Base-by-base conservation (phyloP, 2,888 invertebrate genomes). In the Tolmerus cingulatus region DNA sequence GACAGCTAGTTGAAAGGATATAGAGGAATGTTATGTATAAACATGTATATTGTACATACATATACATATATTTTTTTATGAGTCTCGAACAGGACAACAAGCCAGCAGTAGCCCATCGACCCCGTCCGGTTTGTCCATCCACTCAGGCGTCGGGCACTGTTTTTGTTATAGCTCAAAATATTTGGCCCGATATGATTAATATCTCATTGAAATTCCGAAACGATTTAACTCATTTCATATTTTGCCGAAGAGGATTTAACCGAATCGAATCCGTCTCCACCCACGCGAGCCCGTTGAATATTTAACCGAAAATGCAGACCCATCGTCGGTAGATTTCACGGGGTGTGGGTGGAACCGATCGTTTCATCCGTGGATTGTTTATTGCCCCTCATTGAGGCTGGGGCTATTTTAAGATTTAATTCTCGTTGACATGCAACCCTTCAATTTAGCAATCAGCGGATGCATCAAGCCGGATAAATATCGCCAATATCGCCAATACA, bases 191-290 rank as follows among this genome's bases (percentile, higher is more conserved):
- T 78, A 78, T 78, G 78, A 78, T 78, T 78, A 78, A 78, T 78
- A 78, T 40, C 78, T 78, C 78, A 78, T 78, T 78, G 78, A 40
- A 78, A 78, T 78, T 78, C 40, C 78, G 40, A 78, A 78, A 78
- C 23, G 78, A 78, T 43, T 78, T 46, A 23, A 34, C 78, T 40
- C 40, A 78, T 78, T 78, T 78, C 37, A 40, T 78, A 78, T 78
- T 78, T 78, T 78, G 9, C 78, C 12, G 23, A 23, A 34, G 78
- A 40, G 78, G 78, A 78, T 43, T 78, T 78, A 78, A 78, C 14
- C 19, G 23, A 78, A 78, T 78, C 76, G 37, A 43, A 14, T 43
- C 5, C 78, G 23, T 23, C 23, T 12, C 19, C 43, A 46, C 40
- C 23, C 12, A 16, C 19, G 43, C 43, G 16, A 30, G 16, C 16